A percentile compares a stretch with the other conserved stretches of the same genome.
phyloP scores from a whole-genome alignment of 2,888 invertebrate species.

The Strigamia transsilvanica region DNA sequence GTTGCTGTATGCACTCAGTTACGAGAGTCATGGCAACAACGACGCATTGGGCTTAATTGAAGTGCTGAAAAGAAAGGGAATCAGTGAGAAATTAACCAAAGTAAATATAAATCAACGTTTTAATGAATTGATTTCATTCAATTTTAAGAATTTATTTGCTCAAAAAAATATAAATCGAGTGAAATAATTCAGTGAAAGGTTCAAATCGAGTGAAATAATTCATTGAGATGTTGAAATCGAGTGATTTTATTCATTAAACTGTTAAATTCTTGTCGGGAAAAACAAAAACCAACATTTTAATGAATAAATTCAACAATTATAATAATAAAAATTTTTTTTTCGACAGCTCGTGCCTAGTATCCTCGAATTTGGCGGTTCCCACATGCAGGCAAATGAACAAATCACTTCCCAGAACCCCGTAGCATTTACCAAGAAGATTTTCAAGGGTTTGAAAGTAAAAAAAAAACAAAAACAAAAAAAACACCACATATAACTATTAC shows the following conservation, averaged over 20 bases:
- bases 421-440: slow-evolving; percentile 87
- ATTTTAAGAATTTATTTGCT: too few relatives aligned
- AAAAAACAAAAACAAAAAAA: slow-evolving; percentile 58
- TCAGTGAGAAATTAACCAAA: slow-evolving; percentile 69
- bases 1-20: slow-evolving; percentile 90
- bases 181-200: too few relatives aligned
- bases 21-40: slow-evolving; percentile 88
- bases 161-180: too few relatives aligned
- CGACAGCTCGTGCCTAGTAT: slow-evolving; percentile 71
- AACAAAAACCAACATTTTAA: neutral
- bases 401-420: slow-evolving; percentile 83
- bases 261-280: too few relatives aligned
- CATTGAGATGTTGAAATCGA: too few relatives aligned
- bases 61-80: slow-evolving; percentile 75
- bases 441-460: slow-evolving; percentile 74
- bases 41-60: slow-evolving; percentile 80
- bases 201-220: too few relatives aligned
- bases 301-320: neutral
- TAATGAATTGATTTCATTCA: too few relatives aligned
- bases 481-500: too few relatives aligned
- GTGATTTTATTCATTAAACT: too few relatives aligned
- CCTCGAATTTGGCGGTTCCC: slow-evolving; percentile 85
- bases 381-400: slow-evolving; percentile 80
- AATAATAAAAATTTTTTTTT: slow-evolving; percentile 9
- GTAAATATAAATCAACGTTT: too few relatives aligned